Conservation (phyloP, 2,113 vertebrate species). For the Menidia beryllina region DNA sequence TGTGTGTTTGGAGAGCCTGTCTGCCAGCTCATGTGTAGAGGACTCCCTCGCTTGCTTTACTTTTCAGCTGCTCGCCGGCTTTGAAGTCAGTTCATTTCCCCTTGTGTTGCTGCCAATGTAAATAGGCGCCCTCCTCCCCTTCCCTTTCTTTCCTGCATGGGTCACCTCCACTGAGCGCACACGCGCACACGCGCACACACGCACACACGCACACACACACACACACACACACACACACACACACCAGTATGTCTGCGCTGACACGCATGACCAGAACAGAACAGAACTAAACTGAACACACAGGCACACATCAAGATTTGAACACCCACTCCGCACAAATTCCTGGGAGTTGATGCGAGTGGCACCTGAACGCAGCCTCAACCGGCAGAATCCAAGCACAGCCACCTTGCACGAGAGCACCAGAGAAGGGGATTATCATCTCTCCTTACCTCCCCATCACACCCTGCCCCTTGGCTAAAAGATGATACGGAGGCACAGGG, state of each 20-base stretch:
- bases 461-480: constrained; percentile 86
- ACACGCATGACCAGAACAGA: constrained; percentile 52
- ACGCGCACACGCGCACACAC: constrained; percentile 39
- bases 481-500: constrained; percentile 49
- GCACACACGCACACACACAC: constrained; percentile 51
- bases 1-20: constrained; percentile 67
- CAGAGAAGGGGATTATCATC: constrained; percentile 70
- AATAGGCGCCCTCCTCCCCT: constrained; percentile 73
- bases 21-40: constrained; percentile 76
- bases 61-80: constrained; percentile 78
- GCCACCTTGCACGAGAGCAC: constrained; percentile 36
- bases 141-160: constrained; percentile 70
- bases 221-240: constrained; percentile 19
- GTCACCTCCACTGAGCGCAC: constrained; percentile 70
- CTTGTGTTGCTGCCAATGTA: constrained; percentile 85
- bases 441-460: constrained; percentile 77
- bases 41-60: constrained; percentile 72
- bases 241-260: constrained; percentile 41
- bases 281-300: constrained; percentile 34
- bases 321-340: constrained; percentile 10
- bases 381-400: constrained; percentile 32
- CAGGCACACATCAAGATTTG: constrained; percentile 20
- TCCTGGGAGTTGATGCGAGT: neutral
- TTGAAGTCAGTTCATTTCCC: constrained; percentile 87
- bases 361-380: constrained; percentile 34